Percentiles rank a stretch among this genome's conserved stretches.
Conservation (phyloP, 2,797 vertebrate genomes). For the Danio tinwini region DNA sequence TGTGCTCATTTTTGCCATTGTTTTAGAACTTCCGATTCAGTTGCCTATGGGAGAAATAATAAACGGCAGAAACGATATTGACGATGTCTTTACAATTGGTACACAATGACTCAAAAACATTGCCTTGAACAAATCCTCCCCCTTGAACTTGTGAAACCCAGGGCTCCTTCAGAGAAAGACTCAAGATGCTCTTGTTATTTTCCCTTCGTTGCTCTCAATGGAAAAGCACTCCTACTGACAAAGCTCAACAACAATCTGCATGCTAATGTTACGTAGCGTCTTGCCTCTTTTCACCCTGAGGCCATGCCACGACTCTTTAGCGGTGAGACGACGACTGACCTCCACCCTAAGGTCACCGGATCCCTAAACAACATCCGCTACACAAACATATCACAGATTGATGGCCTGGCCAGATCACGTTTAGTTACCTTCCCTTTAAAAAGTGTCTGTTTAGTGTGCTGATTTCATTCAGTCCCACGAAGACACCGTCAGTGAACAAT, state of each 20-base stretch:
- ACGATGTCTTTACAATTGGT: too few relatives aligned
- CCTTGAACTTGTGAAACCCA: neutral
- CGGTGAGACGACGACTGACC: slow-evolving; percentile 58
- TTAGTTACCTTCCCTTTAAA: slow-evolving; percentile 67
- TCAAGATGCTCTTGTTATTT: neutral
- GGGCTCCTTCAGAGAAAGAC: neutral
- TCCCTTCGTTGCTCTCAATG: neutral
- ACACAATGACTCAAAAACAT: too few relatives aligned
- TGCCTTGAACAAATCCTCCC: too few relatives aligned
- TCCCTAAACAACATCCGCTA: slow-evolving; percentile 66
- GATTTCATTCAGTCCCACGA: slow-evolving; percentile 55
- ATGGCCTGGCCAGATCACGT: slow-evolving; percentile 73
- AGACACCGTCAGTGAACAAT: slow-evolving; percentile 4
- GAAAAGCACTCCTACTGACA: neutral
- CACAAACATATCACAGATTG: slow-evolving; percentile 79
- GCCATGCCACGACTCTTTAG: slow-evolving; percentile 59
- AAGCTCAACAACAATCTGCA: slow-evolving; percentile 1
- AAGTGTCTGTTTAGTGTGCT: slow-evolving; percentile 66
- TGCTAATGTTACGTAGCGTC: slow-evolving; percentile 50
- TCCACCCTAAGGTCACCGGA: slow-evolving; percentile 62
- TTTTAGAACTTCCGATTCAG: too few relatives aligned
- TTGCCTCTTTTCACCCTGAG: slow-evolving; percentile 29
- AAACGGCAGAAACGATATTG: too few relatives aligned
- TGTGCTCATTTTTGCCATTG: too few relatives aligned
- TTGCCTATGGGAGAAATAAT: too few relatives aligned